Evolutionary conservation across 2,113 vertebrate genomes (phyloP).

Genomic region (Sciurus niger): DNA sequence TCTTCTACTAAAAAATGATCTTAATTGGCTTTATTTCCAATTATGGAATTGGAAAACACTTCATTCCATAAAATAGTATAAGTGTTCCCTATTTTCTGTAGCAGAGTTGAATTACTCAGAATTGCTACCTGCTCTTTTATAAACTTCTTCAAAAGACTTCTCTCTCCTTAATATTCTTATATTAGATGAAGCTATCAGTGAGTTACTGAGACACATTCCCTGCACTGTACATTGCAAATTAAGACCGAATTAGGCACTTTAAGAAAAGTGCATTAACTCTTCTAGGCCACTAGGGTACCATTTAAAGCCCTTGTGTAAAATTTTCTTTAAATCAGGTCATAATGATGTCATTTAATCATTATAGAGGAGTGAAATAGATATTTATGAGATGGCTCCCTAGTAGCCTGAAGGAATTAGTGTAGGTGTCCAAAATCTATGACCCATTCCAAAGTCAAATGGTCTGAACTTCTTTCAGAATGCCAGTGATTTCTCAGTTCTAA

Average conservation of each 20-base stretch:
- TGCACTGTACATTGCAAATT: conserved; percentile 68
- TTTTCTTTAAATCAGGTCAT: conserved; percentile 81
- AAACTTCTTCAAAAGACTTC: conserved; percentile 67
- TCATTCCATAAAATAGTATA: neutral
- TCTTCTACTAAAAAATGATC: neutral
- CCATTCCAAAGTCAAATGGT: conserved; percentile 10
- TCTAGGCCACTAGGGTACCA: conserved; percentile 76
- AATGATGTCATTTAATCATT: conserved; percentile 81
- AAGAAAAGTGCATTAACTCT: conserved; percentile 77
- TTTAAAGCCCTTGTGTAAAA: conserved; percentile 75
- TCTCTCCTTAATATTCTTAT: conserved; percentile 70
- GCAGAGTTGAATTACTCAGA: conserved; percentile 60
- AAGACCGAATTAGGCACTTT: conserved; percentile 77
- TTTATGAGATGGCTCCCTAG: conserved; percentile 58
- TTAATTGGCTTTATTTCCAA: conserved; percentile 18
- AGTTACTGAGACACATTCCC: conserved; percentile 64
- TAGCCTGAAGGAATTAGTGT: conserved; percentile 66
- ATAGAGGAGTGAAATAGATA: conserved; percentile 80
- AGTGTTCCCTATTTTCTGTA: neutral
- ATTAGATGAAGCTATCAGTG: conserved; percentile 73
- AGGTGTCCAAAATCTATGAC: conserved; percentile 55
- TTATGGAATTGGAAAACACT: neutral
- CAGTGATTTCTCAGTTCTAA: neutral
- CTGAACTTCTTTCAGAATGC: neutral
- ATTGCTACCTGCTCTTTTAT: conserved; percentile 50